Base-by-base conservation (phyloP, 2,113 vertebrate species). In the Mustela lutreola region DNA sequence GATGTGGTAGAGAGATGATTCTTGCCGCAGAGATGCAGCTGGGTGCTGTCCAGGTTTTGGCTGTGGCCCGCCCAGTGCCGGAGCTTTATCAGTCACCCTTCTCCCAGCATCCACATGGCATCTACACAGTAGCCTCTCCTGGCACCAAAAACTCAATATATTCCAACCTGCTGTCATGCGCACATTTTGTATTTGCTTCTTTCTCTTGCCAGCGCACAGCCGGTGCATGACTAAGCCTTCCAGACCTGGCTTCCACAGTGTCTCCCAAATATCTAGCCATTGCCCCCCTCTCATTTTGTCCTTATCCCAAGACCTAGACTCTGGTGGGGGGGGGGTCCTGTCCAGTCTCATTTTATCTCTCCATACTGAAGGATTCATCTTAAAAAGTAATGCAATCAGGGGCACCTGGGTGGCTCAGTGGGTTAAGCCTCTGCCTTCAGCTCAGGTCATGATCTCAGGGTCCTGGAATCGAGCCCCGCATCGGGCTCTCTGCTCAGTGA, bases 11-110 rank as follows among this genome's bases (percentile, higher is more conserved):
- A 21, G 42, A 22, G 33, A 8, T 18, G 24, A 42, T 18, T 53
- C n/a, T 53, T 58, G 50, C 31, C 2, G 0, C 2, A 21, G 48
- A 80, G 73, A 82, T 1, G 4, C 7, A 7, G 62, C 14, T 16
- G 31, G 48, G 18, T 11, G 33, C 75, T 50, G 31, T 82, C 33
- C 1, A 60, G 31, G 4, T 42, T 87, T 31, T 18, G 8, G 33
- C 31, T 1, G 0, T 19, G 79, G 11, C 45, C 45, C 28, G 5
- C 14, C 39, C 50, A 4, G 53, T 15, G 7, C 28, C 42, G 19
- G 21, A 86, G 56, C 58, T n/a, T 33, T 8, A 1, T 14, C 24
- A 65, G 53, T 33, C n/a, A 48, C 19, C 4, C 21, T 45, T 21
- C 71, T 45, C 28, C 42, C 15, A 10, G 42, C 33, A 18, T 5